Evolutionary conservation across 1,140 invertebrate genomes (phyloP).

Genomic region (Drosophila cardini): DNA sequence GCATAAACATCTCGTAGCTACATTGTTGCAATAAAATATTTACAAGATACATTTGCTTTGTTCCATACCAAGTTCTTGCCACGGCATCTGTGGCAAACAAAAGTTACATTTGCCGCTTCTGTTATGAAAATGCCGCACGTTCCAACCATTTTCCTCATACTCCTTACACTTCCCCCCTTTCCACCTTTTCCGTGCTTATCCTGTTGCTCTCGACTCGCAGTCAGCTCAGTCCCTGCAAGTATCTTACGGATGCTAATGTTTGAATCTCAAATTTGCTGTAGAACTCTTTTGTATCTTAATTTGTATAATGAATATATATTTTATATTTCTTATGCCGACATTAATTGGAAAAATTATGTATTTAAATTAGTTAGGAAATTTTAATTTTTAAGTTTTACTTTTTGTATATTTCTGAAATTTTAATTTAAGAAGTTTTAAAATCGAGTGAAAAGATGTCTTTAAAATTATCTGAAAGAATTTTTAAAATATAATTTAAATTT

Average conservation of each 20-base stretch:
- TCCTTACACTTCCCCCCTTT: not conserved
- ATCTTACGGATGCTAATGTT: conserved; percentile 3
- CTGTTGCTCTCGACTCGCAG: conserved; percentile 36
- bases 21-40: conserved; percentile 81
- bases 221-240: not conserved
- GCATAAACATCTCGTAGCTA: conserved; percentile 62
- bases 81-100: conserved; percentile 66
- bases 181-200: conserved; percentile 39
- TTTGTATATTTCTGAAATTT: too few species aligned
- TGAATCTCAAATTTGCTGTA: not conserved
- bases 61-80: conserved; percentile 56
- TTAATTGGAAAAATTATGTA: not conserved
- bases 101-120: conserved; percentile 45
- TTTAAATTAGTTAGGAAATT: not conserved
- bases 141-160: conserved; percentile 1
- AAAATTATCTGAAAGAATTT: too few species aligned
- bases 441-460: too few species aligned
- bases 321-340: not conserved
- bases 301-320: conserved; percentile 9
- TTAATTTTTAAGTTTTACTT: not conserved
- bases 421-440: too few species aligned
- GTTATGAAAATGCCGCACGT: conserved; percentile 55
- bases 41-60: conserved; percentile 73
- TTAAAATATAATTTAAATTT: too few species aligned
- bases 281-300: conserved; percentile 2